Percentiles rank a stretch among this genome's conserved stretches.
Evolutionary conservation across 2,113 vertebrate genomes (phyloP).

Genomic region (Colius striatus): DNA sequence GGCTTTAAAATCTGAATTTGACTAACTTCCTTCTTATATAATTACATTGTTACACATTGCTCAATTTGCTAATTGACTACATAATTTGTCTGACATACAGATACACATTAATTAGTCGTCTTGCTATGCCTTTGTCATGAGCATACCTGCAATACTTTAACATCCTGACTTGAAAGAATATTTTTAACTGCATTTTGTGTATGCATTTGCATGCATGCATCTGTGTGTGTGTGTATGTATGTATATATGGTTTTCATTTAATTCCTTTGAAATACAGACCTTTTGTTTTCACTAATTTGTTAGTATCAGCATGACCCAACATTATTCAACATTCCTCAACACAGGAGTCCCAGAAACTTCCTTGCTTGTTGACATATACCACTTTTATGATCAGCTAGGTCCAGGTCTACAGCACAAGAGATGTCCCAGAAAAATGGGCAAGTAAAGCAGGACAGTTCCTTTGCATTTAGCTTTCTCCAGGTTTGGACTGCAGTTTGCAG

Average conservation of each 20-base stretch:
- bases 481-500: not conserved
- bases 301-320: not conserved
- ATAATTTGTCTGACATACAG: constrained; percentile 15
- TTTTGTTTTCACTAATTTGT: not conserved
- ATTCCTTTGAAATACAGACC: not conserved
- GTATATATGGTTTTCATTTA: not conserved
- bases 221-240: not conserved
- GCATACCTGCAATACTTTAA: not conserved
- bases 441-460: not conserved
- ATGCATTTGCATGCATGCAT: not conserved
- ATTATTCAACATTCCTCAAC: not conserved
- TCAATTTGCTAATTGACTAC: constrained; percentile 57
- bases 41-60: constrained; percentile 32
- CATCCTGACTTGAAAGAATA: not conserved
- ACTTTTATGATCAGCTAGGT: not conserved
- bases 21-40: constrained; percentile 51
- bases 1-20: constrained; percentile 24
- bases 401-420: not conserved
- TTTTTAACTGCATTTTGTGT: not conserved
- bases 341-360: not conserved
- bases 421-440: not conserved
- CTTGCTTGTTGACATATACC: not conserved
- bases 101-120: not conserved
- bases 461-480: not conserved
- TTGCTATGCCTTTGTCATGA: not conserved